Evolutionary conservation across 2,113 vertebrate genomes (phyloP).

Genomic region (Vimba vimba): DNA sequence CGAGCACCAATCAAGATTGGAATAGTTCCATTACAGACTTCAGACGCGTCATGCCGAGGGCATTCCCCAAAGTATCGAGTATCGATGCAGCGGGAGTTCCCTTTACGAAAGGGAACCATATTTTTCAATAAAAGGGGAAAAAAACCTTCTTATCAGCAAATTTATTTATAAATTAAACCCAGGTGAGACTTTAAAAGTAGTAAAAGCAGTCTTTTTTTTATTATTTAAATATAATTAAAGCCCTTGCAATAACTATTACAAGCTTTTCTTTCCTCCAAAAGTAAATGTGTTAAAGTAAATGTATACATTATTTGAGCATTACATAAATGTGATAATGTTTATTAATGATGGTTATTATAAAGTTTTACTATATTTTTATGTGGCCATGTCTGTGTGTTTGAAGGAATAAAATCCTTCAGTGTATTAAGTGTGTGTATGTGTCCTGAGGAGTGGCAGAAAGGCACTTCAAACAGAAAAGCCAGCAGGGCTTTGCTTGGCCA

Average conservation of each 20-base stretch:
- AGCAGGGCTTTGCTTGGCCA: slow-evolving; percentile 24
- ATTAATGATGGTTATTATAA: background rate
- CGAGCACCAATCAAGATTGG: too few relatives aligned
- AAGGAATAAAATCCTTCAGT: slow-evolving; percentile 23
- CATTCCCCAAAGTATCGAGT: too few relatives aligned
- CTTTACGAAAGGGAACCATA: too few relatives aligned
- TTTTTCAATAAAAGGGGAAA: background rate
- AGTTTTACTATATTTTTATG: background rate
- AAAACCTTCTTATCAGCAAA: background rate
- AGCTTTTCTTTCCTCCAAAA: background rate
- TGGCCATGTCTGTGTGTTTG: background rate
- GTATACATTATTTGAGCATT: too few relatives aligned
- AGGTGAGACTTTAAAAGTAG: background rate
- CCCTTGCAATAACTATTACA: background rate
- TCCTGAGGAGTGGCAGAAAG: slow-evolving; percentile 16
- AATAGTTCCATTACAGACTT: too few relatives aligned
- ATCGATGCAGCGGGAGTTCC: too few relatives aligned
- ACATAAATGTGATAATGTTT: background rate
- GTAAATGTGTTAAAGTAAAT: background rate
- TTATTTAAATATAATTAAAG: background rate
- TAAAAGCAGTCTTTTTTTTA: background rate
- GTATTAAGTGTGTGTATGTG: slow-evolving; percentile 19
- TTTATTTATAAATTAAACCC: background rate
- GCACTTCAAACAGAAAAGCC: slow-evolving; percentile 47
- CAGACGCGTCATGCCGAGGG: too few relatives aligned